Conservation (phyloP, 2,888 invertebrate genomes). For the Sphaerophoria taeniata region DNA sequence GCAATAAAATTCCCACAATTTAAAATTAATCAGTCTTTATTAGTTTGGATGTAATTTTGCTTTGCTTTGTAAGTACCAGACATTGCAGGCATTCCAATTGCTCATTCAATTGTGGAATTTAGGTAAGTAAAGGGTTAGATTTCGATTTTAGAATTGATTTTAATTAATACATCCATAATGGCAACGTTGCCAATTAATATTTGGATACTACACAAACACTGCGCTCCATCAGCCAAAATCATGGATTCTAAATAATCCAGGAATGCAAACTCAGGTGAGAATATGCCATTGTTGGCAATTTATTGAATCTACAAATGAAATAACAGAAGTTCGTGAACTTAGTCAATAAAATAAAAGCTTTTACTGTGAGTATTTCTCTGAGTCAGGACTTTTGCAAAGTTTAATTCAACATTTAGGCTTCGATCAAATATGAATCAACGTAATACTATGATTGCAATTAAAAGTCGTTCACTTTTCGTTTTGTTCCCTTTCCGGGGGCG, state of each 20-base stretch:
- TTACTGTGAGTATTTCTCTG: constrained; percentile 15
- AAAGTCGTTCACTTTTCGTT: no score
- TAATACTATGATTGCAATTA: no score
- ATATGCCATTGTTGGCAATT: constrained; percentile 53
- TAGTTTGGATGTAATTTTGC: constrained; percentile 35
- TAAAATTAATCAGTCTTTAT: constrained; percentile 66
- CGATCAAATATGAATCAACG: neutral
- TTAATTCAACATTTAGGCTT: neutral
- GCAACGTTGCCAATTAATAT: constrained; percentile 33
- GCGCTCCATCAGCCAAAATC: neutral
- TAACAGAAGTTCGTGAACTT: constrained; percentile 46
- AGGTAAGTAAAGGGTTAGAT: constrained; percentile 59
- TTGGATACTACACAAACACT: neutral
- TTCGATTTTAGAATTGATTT: constrained; percentile 62
- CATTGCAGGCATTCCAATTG: constrained; percentile 35
- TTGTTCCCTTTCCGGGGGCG: no score
- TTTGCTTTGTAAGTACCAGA: constrained; percentile 31
- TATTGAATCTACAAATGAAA: constrained; percentile 40
- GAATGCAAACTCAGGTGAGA: constrained; percentile 52
- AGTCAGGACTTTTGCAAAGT: neutral
- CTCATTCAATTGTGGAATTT: constrained; percentile 52
- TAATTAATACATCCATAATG: constrained; percentile 55
- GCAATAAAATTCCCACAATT: constrained; percentile 54
- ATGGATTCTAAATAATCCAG: constrained; percentile 3
- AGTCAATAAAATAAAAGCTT: constrained; percentile 42